Conservation (phyloP, 2,797 vertebrate genomes). For the Tapera naevia region DNA sequence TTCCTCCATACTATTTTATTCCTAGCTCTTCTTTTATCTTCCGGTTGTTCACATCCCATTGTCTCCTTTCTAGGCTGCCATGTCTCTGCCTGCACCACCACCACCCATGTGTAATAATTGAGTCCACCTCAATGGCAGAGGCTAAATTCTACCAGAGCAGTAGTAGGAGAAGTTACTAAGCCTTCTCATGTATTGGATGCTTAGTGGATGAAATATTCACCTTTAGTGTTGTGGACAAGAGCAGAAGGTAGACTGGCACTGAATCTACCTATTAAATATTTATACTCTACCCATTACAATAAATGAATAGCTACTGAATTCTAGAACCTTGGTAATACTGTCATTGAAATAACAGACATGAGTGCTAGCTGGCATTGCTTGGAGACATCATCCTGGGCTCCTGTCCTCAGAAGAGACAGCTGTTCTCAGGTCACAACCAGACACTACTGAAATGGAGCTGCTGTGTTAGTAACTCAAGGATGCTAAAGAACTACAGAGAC, state of each 20-base stretch:
- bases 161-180: not conserved
- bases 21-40: not conserved
- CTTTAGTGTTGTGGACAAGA: not conserved
- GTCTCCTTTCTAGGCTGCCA: not conserved
- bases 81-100: too few relatives aligned
- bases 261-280: not conserved
- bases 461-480: not conserved
- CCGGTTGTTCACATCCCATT: not conserved
- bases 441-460: not conserved
- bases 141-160: not conserved
- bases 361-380: not conserved
- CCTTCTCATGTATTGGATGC: not conserved
- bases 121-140: not conserved
- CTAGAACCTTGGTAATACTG: not conserved
- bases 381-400: not conserved
- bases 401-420: not conserved
- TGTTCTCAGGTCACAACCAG: not conserved
- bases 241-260: not conserved
- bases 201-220: not conserved
- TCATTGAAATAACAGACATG: not conserved
- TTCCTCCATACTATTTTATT: not conserved
- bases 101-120: not conserved
- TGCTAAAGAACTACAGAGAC: not conserved
- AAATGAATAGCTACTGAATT: not conserved
- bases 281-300: not conserved